Conservation (phyloP, 2,797 vertebrate genomes). For the Zenarchopterus dispar region DNA sequence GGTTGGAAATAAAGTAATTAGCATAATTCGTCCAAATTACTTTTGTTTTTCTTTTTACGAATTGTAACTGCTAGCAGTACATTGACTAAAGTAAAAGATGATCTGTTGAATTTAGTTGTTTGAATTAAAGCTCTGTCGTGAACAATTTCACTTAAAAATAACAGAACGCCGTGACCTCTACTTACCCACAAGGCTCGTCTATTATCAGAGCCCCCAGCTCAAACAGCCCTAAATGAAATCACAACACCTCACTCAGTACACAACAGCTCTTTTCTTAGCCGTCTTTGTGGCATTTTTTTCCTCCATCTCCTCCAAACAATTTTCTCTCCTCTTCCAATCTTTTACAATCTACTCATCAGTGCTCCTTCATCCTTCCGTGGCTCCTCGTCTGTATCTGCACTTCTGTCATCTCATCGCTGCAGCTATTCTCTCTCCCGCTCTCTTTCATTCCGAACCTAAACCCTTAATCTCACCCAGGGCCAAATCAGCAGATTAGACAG, state of each 20-base stretch:
- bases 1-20: no score
- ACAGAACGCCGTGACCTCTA: conserved; percentile 26
- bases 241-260: conserved; percentile 9
- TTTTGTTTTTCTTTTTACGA: no score
- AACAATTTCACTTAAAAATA: conserved; percentile 36
- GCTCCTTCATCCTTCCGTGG: conserved; percentile 21
- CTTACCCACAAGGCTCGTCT: conserved; percentile 4
- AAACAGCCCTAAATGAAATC: conserved; percentile 7
- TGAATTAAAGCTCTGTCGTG: conserved; percentile 18
- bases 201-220: conserved; percentile 15
- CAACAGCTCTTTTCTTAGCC: neutral
- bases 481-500: conserved; percentile 79
- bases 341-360: conserved; percentile 37
- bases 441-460: conserved; percentile 56
- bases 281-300: neutral
- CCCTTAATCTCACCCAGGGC: conserved; percentile 74
- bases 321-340: conserved; percentile 16
- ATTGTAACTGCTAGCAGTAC: no score
- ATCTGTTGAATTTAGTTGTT: no score
- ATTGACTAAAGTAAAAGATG: no score
- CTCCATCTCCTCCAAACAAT: conserved; percentile 10
- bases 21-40: no score
- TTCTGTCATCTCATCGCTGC: conserved; percentile 40
- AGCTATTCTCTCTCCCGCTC: conserved; percentile 36
- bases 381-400: conserved; percentile 30